Evolutionary conservation across 2,888 invertebrate genomes (phyloP).

Genomic region (Cheiracanthium punctorium): DNA sequence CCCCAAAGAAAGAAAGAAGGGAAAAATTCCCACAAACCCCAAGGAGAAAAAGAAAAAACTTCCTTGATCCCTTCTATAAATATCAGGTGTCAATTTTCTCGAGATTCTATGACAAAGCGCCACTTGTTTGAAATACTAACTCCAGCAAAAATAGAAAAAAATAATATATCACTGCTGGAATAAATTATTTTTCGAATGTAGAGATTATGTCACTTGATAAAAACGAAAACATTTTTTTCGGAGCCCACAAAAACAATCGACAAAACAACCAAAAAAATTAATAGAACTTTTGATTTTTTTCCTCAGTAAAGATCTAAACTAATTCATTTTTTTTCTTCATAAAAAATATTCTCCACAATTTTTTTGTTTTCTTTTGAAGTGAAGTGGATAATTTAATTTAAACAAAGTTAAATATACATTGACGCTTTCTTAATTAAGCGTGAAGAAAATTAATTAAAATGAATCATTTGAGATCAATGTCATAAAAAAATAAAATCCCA

Average conservation of each 20-base stretch:
- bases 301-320: neutral
- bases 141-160: neutral
- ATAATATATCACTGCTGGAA: neutral
- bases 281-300: too few relatives aligned
- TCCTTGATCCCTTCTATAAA: neutral
- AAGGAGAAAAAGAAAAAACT: neutral
- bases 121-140: neutral
- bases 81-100: constrained; percentile 15
- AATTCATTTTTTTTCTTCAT: neutral
- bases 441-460: neutral
- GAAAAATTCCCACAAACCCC: neutral
- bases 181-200: neutral
- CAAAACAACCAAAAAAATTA: too few relatives aligned
- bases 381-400: neutral
- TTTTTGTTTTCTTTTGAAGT: neutral
- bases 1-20: neutral
- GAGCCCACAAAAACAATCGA: neutral
- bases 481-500: too few relatives aligned
- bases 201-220: neutral
- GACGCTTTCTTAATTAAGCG: neutral
- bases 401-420: neutral
- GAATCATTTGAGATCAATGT: too few relatives aligned
- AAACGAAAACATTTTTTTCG: neutral
- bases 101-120: neutral
- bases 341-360: neutral